Conservation (phyloP, 2,113 vertebrate species). For the Loxodonta africana region DNA sequence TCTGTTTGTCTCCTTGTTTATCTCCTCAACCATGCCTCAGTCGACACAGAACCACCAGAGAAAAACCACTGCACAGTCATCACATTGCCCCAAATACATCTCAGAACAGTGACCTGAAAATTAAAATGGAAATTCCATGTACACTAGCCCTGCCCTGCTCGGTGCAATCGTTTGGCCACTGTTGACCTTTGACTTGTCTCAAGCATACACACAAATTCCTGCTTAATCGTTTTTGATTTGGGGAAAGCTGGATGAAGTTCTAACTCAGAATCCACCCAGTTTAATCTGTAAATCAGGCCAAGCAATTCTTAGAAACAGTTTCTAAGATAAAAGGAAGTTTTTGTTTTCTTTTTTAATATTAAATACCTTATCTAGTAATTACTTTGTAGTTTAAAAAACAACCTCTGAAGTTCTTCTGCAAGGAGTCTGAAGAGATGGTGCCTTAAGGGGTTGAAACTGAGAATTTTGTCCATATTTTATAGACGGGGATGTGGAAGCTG, state of each 20-base stretch:
- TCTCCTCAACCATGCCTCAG: slow-evolving; percentile 57
- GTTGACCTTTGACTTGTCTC: neutral
- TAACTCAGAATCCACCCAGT: neutral
- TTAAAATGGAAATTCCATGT: slow-evolving; percentile 63
- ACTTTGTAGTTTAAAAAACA: neutral
- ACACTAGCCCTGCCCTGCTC: rapidly evolving
- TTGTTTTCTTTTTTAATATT: neutral
- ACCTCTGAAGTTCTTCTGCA: neutral
- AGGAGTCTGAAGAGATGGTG: neutral
- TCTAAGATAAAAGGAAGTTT: neutral
- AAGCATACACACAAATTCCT: neutral
- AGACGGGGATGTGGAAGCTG: neutral
- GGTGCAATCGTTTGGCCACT: neutral
- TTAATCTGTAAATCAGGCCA: neutral
- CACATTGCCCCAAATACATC: slow-evolving; percentile 60
- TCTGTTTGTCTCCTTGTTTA: slow-evolving; percentile 72
- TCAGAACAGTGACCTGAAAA: slow-evolving; percentile 72
- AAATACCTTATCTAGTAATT: neutral
- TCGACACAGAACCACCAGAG: slow-evolving; percentile 47
- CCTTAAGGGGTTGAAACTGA: neutral
- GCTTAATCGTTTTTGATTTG: neutral
- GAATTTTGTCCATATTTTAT: neutral
- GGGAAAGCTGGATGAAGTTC: neutral
- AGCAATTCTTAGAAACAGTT: slow-evolving; percentile 42
- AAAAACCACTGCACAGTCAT: slow-evolving; percentile 69